phyloP scores from a whole-genome alignment of 2,113 vertebrate genomes.

The Malurus cyaneus region DNA sequence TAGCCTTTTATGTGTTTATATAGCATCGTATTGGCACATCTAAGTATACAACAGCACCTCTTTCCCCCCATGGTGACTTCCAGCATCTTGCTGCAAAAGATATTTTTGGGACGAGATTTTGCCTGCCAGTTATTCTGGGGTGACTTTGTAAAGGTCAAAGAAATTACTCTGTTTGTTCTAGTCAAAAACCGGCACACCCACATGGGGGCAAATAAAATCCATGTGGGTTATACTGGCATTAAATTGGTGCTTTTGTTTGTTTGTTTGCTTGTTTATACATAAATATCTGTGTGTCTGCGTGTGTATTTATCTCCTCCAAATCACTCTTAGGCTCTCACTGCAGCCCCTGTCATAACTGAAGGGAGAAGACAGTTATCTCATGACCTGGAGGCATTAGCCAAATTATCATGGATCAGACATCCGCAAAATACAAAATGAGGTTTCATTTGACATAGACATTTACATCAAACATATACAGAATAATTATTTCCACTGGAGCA shows the following conservation, averaged over 20 bases:
- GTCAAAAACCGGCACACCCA: neutral
- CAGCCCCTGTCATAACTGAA: conserved; percentile 17
- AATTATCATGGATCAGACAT: conserved; percentile 60
- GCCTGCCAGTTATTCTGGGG: neutral
- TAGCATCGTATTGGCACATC: neutral
- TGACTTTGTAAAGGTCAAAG: conserved; percentile 36
- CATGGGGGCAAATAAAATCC: neutral
- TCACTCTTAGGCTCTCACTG: neutral
- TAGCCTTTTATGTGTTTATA: neutral
- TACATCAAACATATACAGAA: conserved; percentile 71
- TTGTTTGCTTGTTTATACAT: neutral
- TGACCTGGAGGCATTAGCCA: conserved; percentile 52
- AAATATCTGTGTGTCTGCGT: neutral
- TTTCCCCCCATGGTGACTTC: neutral
- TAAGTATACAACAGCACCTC: neutral
- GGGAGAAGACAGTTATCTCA: conserved; percentile 11
- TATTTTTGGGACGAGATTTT: neutral
- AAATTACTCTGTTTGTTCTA: neutral
- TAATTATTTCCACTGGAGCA: conserved; percentile 63
- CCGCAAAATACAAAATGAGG: conserved; percentile 51
- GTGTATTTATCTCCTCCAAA: neutral
- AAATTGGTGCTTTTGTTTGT: neutral
- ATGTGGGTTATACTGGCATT: neutral
- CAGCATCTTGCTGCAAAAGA: neutral
- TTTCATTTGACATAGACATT: conserved; percentile 68